Base-by-base conservation (phyloP, 2,888 invertebrate species). In the Drosophila ochracea region DNA sequence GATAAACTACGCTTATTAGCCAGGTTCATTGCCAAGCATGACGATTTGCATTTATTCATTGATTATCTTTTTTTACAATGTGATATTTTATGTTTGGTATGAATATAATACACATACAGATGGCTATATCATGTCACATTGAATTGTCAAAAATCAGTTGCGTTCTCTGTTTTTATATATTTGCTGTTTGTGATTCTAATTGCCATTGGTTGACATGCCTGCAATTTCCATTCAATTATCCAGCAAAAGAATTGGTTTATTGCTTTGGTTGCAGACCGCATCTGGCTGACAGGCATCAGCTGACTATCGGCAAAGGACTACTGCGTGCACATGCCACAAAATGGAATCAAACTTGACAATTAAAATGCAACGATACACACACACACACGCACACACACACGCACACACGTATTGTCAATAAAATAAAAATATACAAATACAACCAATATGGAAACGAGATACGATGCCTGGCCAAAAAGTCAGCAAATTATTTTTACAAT, bases 281-380 rank as follows among this genome's bases (percentile, higher is more conserved):
- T 16, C 30, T 70, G 60, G 64, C 58, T 39, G 69, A 49, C 70
- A 74, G 74, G 57, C 73, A 78, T 68, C 84, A 68, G 74, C 71
- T 72, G 73, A 43, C 68, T 64, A 53, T n/a, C 64, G 79, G 62
- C 73, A 79, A 73, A 68, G 67, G 63, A 65, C 61, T 61, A 49
- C 58, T 13, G 21, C 28, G 21, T 63, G 67, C 28, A 49, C 28
- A 57, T 41, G 57, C 72, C 68, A 60, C 74, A 71, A 62, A 80
- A 71, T 73, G 28, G 61, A 78, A 77, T 63, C 70, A 67, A 75
- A 73, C 55, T 72, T 82, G 75, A 77, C 85, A 87, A 84, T 87
- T 84, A 82, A 84, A 87, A 70, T 73, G 68, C 82, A 84, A 64
- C 78, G 57, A 69, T 3, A 37, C 19, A 16, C 16, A 33, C 3